Conservation (phyloP, 2,888 invertebrate genomes). For the Drosophila anomalata region DNA sequence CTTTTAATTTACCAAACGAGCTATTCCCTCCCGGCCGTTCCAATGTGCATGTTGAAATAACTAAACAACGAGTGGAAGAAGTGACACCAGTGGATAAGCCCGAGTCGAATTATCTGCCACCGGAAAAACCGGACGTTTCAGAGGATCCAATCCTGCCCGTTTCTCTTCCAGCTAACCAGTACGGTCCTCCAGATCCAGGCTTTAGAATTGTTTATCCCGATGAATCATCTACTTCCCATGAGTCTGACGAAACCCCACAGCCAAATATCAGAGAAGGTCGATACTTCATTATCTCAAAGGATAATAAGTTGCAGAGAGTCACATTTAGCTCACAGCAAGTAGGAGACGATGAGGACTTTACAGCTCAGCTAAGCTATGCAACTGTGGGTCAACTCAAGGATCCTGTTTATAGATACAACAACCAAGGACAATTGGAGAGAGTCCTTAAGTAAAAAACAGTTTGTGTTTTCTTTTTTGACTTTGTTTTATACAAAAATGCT, state of each 20-base stretch:
- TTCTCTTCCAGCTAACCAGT: conserved; percentile 54
- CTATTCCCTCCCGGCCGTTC: conserved; percentile 54
- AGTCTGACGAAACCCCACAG: conserved; percentile 5
- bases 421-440: conserved; percentile 81
- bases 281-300: conserved; percentile 83
- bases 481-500: conserved; percentile 83
- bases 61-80: conserved; percentile 76
- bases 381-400: conserved; percentile 83
- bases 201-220: conserved; percentile 68
- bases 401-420: conserved; percentile 83
- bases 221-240: conserved; percentile 7
- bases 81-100: conserved; percentile 71
- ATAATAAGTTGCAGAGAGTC: conserved; percentile 83
- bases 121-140: conserved; percentile 34
- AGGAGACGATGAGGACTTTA: conserved; percentile 79
- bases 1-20: conserved; percentile 81
- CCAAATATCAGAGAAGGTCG: conserved; percentile 72
- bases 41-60: conserved; percentile 67
- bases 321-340: conserved; percentile 80
- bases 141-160: conserved; percentile 40
- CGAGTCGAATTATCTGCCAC: conserved; percentile 69
- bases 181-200: conserved; percentile 65
- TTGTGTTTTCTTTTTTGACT: conserved; percentile 56
- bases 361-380: conserved; percentile 83
- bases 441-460: conserved; percentile 73